Percentiles rank a stretch among this genome's conserved stretches.
phyloP scores from a whole-genome alignment of 2,113 vertebrate species.

The Euleptes europaea region DNA sequence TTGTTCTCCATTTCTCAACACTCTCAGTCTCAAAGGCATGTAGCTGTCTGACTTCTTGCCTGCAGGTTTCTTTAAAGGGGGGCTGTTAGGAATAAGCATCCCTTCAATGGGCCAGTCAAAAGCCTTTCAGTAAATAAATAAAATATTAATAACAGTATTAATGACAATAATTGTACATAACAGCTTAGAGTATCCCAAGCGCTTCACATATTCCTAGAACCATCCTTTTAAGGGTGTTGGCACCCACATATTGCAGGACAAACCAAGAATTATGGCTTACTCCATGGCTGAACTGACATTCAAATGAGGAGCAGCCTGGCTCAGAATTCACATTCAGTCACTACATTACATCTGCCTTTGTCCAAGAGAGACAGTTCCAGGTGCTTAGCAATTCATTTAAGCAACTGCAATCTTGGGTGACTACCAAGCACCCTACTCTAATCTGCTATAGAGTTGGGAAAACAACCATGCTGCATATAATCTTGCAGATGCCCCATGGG shows the following conservation, averaged over 20 bases:
- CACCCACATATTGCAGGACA: background rate
- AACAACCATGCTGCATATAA: too few relatives aligned
- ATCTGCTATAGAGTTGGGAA: too few relatives aligned
- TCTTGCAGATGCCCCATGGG: too few relatives aligned
- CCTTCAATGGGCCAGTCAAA: slow-evolving; percentile 64
- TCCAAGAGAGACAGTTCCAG: background rate
- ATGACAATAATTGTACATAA: background rate
- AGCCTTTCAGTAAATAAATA: slow-evolving; percentile 46
- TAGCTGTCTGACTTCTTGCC: background rate
- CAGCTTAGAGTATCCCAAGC: background rate
- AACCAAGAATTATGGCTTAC: too few relatives aligned
- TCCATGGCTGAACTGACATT: too few relatives aligned
- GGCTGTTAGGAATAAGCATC: slow-evolving; percentile 55
- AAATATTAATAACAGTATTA: background rate
- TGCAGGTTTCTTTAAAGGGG: slow-evolving; percentile 39
- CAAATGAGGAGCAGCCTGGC: too few relatives aligned
- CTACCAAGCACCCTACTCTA: too few relatives aligned
- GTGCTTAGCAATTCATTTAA: background rate
- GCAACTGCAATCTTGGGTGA: background rate
- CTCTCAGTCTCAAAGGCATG: slow-evolving; percentile 45
- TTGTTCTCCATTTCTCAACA: slow-evolving; percentile 48
- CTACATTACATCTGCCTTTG: background rate
- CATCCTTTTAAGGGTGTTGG: too few relatives aligned
- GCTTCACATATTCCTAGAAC: background rate
- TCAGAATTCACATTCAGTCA: too few relatives aligned